Percentiles rank a stretch among this genome's conserved stretches.
Conservation (phyloP, 2,888 invertebrate genomes). For the Phymatocera aterrima region DNA sequence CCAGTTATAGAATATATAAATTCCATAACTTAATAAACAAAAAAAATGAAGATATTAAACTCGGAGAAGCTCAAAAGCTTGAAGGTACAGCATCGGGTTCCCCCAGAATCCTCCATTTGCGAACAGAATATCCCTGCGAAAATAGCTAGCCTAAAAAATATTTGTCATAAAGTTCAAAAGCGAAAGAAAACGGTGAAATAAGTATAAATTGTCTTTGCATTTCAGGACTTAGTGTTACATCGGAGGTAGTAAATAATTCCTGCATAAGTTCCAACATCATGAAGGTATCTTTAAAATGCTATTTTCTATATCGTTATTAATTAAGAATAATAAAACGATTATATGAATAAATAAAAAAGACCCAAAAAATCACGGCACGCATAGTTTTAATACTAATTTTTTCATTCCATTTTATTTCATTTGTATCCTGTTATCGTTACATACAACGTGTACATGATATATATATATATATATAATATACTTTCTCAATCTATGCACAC, state of each 20-base stretch:
- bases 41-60: no score
- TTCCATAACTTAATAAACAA: no score
- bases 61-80: no score
- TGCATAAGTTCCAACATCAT: background rate
- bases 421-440: background rate
- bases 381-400: no score
- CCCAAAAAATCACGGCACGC: no score
- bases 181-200: background rate
- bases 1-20: no score
- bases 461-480: background rate
- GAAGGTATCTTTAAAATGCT: conserved; percentile 7
- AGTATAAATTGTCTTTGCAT: background rate
- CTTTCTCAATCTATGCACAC: background rate
- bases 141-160: no score
- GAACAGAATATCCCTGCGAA: no score
- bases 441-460: no score
- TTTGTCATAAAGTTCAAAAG: no score
- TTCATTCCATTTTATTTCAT: background rate
- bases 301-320: conserved; percentile 14
- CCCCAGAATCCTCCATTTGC: no score
- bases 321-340: conserved; percentile 15
- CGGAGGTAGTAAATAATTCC: conserved; percentile 12
- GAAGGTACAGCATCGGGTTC: no score
- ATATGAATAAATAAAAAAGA: background rate
- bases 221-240: conserved; percentile 38